Evolutionary conservation across 2,888 invertebrate genomes (phyloP), one percentile per base, ranked within the genome.

Genomic region (Chorisops tibialis): DNA sequence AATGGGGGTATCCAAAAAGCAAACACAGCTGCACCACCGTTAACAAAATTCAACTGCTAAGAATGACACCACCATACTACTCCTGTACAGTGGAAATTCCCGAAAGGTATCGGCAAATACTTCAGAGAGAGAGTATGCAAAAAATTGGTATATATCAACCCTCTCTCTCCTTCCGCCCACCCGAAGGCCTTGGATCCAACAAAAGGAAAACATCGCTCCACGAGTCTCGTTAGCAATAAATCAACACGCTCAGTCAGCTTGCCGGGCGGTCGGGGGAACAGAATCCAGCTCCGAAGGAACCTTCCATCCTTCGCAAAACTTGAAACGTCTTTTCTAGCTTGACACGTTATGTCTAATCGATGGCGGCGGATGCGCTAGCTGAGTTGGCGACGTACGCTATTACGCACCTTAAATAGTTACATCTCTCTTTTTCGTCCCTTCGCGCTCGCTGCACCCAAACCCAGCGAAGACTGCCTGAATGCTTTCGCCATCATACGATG

Each of bases 321-420:
- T 56, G 19, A 52, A 52, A 39, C 22, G 12, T 52, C 52, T 37
- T 35, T 45, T 61, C 51, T 41, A 61, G 51, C 61, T 61, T 65
- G 65, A 67, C 65, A 65, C 64, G 62, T 64, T 63, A 67, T 65
- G 64, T 64, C 61, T 65, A 65, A 68, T 68, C 68, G 65, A 67
- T 68, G 64, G 65, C 67, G 66, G 64, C 63, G 61, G 66, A 68
- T 66, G 67, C 67, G 68, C 68, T 63, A 45, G 61, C 62, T 61
- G 65, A 66, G 64, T 63, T 67, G 65, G 65, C 65, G 64, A 66
- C 63, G 65, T 64, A 65, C 58, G 52, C 67, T 60, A 67, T 67
- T 67, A 67, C 67, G 65, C 67, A 67, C 66, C 67, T 67, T 67
- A 65, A 64, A 63, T 65, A 62, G 63, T 52, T 63, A 43, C 54